Evolutionary conservation across 37 sponge, comb jelly and placozoan species (phyloP), one percentile per base, ranked within the genome.

Genomic region (Haliclona indistincta): DNA sequence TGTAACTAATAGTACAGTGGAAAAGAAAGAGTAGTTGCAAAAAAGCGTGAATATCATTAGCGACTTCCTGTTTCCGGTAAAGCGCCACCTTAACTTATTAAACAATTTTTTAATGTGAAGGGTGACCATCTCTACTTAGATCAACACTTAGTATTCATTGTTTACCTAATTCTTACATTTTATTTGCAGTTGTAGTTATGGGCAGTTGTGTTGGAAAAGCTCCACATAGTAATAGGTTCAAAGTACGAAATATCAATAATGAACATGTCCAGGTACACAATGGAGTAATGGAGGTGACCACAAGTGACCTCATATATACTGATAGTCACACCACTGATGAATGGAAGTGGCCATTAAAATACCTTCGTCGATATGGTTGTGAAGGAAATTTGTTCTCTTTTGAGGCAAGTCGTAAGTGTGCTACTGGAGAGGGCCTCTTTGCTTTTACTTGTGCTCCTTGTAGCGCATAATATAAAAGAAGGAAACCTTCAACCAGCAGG

Each of bases 321-420:
- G 79, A 86, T 71, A 68, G 61, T 35, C 45, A 41, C 15, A 77
- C 73, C 10, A 62, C 26, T 17, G 69, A 86, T 19, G 39, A 80
- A 5, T 74, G 80, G 86, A 68, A 70, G 36, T 94, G 94, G 90
- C 94, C 94, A 0, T 75, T 94, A 35, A 82, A 80, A 58, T 89
- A 61, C 30, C 66, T 94, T 45, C 25, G 90, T 4, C 77, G 80
- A 65, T 94, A 94, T 41, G 94, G 88, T 3, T 94, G 91, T 62
- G 94, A 94, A 70, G 79, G 79, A 20, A 72, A 89, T 53, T 75
- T 89, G n/a, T 94, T 94, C 52, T 83, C 87, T 2, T 89, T 94
- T 62, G 94, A 94, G 52, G 94, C 94, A 1, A 91, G 94, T 10
- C 54, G 82, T 35, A 94, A 82, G 81, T 91, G 84, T 75, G 75